Base-by-base conservation (phyloP, 2,888 invertebrate species). In the Troides helena region DNA sequence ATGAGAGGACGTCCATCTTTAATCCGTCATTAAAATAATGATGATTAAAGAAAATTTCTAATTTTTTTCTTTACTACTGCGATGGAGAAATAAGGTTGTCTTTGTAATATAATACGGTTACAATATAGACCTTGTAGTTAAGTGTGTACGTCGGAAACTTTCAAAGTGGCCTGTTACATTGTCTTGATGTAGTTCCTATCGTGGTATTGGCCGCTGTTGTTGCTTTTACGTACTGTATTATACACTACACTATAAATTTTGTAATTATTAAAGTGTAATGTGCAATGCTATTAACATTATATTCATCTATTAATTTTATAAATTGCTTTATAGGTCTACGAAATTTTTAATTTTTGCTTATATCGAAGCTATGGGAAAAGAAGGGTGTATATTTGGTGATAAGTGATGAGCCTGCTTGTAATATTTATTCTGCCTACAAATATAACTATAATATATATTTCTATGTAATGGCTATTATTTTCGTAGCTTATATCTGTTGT, bases 111-210 rank as follows among this genome's bases (percentile, higher is more conserved):
- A 53, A 53, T n/a, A n/a, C 53, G 53, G 53, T 53, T 53, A n/a
- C 53, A n/a, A 18, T 53, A n/a, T 8, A n/a, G 62, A 2, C 23
- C 1, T 21, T 23, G 23, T 58, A n/a, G 57, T 58, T 58, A 23
- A 23, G 23, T 58, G 64, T 57, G 62, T 68, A 74, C 68, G 72
- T 72, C 74, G 74, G 74, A 78, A 82, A 85, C 81, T 86, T 85
- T 69, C 74, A 74, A 81, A 85, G 86, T 83, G 79, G 76, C 76
- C 79, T 79, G 76, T 77, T 76, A 78, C 81, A 76, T 86, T 63
- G 85, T 86, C 85, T 83, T 83, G 83, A 83, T 82, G 81, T 81
- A 81, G 84, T 83, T 83, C 73, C 79, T 87, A 85, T 85, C 84
- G 78, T 77, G 75, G 78, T 75, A 72, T 74, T 74, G 72, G 74